phyloP scores from a whole-genome alignment of 1,140 invertebrate genomes.

The Heterodera schachtii region DNA sequence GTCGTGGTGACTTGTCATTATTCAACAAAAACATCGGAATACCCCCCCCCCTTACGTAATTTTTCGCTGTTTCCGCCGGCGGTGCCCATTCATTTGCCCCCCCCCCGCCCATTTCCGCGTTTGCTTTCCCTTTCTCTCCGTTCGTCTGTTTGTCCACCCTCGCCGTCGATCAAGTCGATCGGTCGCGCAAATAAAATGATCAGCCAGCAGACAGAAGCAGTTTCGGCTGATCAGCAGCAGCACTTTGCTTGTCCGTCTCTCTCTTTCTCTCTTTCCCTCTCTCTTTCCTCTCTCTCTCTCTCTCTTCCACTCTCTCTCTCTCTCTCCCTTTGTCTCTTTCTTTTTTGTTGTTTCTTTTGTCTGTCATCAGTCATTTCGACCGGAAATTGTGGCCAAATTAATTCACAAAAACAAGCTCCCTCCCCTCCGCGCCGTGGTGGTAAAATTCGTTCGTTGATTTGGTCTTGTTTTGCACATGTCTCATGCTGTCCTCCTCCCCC shows the following conservation, averaged over 20 bases:
- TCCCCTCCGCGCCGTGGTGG: too few species aligned
- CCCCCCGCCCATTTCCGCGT: not conserved
- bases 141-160: not conserved
- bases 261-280: not conserved
- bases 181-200: not conserved
- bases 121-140: not conserved
- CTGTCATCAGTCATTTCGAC: not conserved
- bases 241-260: not conserved
- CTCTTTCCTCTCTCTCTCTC: not conserved
- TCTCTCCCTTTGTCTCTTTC: too few species aligned
- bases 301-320: not conserved
- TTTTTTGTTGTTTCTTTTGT: too few species aligned
- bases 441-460: too few species aligned
- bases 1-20: too few species aligned
- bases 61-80: not conserved
- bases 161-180: not conserved
- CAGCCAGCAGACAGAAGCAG: not conserved
- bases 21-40: not conserved
- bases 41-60: not conserved
- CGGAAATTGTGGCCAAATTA: conserved; percentile 1
- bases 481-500: not conserved
- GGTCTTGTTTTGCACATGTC: not conserved
- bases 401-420: not conserved
- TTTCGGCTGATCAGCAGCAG: not conserved
- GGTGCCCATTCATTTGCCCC: not conserved